Evolutionary conservation across 1,140 invertebrate species (phyloP).

Genomic region (Gonatopus flavifemur): DNA sequence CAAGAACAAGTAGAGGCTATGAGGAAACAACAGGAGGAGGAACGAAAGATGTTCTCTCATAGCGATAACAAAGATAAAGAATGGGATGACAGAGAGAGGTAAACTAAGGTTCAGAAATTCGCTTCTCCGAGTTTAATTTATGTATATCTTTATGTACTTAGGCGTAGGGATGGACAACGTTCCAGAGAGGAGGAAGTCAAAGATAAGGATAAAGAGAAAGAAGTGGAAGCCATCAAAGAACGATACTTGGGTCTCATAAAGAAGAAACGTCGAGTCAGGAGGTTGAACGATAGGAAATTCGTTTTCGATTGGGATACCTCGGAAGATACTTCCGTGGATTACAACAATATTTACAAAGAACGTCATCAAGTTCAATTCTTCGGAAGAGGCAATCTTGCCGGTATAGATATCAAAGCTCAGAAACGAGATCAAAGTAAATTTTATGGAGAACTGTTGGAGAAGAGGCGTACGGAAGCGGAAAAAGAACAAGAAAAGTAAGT

Average conservation of each 20-base stretch:
- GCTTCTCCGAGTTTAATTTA: background rate
- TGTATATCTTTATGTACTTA: constrained; percentile 8
- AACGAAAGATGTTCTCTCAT: constrained; percentile 61
- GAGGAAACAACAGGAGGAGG: constrained; percentile 69
- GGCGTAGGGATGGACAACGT: constrained; percentile 45
- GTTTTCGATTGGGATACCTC: constrained; percentile 99
- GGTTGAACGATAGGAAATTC: constrained; percentile 98
- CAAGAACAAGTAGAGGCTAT: constrained; percentile 82
- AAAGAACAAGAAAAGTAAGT: constrained; percentile 93
- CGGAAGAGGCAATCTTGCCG: constrained; percentile 95
- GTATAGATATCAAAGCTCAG: constrained; percentile 96
- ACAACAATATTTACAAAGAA: constrained; percentile 96
- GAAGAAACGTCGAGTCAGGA: constrained; percentile 87
- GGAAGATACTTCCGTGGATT: constrained; percentile 98
- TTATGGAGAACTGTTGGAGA: constrained; percentile 95
- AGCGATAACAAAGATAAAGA: constrained; percentile 41
- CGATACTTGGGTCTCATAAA: constrained; percentile 93
- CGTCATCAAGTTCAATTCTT: constrained; percentile 96
- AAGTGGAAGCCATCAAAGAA: constrained; percentile 91
- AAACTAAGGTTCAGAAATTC: constrained; percentile 5
- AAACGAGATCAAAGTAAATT: constrained; percentile 98
- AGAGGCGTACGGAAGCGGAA: constrained; percentile 92
- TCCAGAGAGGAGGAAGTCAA: constrained; percentile 62
- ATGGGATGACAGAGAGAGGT: constrained; percentile 51
- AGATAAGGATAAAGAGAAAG: constrained; percentile 87